Base-by-base conservation (phyloP, 1,140 invertebrate genomes). In the Andricus grossulariae region DNA sequence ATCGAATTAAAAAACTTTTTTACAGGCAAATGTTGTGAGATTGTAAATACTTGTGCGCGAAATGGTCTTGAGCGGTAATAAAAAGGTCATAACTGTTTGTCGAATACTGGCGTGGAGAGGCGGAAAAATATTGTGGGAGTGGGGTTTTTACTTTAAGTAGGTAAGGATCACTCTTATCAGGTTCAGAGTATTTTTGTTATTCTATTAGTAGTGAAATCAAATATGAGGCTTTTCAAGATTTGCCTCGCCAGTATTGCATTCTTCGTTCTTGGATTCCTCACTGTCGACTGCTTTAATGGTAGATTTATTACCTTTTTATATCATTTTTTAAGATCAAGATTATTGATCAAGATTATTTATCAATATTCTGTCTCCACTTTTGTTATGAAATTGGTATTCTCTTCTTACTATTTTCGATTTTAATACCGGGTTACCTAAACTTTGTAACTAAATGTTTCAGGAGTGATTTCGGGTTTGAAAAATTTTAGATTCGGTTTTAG, bases 121-220 rank as follows among this genome's bases (percentile, higher is more conserved):
- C 13, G 25, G 60, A 66, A 66, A 66, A 66, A 39, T 39, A 0
- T 39, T 10, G 21, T 45, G 19, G 39, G 60, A 66, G 60, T 66
- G 60, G 60, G 60, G 25, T 66, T 66, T 39, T 39, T 39, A 12
- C 32, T 66, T 66, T 66, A 66, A 66, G 25, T 39, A 66, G 60
- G 60, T 66, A 39, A 32, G 25, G 25, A 66, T 39, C 16, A 16
- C 3, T 66, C 60, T 66, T 66, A 66, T 66, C 60, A 66, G 16
- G 60, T 66, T 39, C 60, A 66, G 8, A 45, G 60, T 66, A 39
- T 45, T 45, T 66, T 25, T 66, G 13, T n/a, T n/a, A n/a, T 66
- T 39, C 60, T 66, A 66, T 66, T n/a, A 66, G 60, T 16, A 16
- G 32, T 66, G 15, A 39, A 66, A 66, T 66, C 0, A 13, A 66